Evolutionary conservation across 2,797 vertebrate genomes (phyloP).

Genomic region (Labeo calbasu): DNA sequence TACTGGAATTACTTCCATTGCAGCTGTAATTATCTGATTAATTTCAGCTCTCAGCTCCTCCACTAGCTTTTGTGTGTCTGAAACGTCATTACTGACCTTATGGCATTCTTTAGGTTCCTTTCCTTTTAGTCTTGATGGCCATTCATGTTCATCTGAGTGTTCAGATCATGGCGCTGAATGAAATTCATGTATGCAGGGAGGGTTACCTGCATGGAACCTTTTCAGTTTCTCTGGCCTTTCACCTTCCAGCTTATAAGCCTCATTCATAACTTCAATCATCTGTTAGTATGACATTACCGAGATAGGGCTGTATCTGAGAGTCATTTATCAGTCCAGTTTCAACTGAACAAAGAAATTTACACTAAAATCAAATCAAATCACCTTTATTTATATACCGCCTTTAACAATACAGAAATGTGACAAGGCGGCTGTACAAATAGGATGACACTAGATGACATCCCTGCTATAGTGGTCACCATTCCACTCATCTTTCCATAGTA

Average conservation of each 20-base stretch:
- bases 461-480: constrained; percentile 49
- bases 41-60: constrained; percentile 37
- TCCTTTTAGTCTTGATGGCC: background rate
- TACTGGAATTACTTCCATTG: constrained; percentile 13
- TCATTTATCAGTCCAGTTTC: constrained; percentile 38
- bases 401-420: too few relatives aligned
- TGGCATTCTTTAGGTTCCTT: constrained; percentile 15
- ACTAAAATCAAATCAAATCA: too few relatives aligned
- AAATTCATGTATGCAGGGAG: too few relatives aligned
- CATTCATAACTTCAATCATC: constrained; percentile 5
- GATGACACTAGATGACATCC: constrained; percentile 42
- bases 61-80: constrained; percentile 16
- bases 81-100: background rate
- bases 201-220: background rate
- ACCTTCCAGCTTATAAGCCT: constrained; percentile 4
- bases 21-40: constrained; percentile 28
- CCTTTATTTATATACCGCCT: too few relatives aligned
- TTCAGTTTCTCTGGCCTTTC: constrained; percentile 20
- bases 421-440: too few relatives aligned
- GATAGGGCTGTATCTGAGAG: constrained; percentile 15
- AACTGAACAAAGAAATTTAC: constrained; percentile 49
- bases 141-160: too few relatives aligned
- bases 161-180: too few relatives aligned
- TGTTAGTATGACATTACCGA: constrained; percentile 2
- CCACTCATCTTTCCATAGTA: constrained; percentile 1